These are phyloP conservation scores for Aplysina aerophoba DNA, from an alignment of 37 sponge, comb jelly and placozoan species.

Conservation along the genomic window DNA sequence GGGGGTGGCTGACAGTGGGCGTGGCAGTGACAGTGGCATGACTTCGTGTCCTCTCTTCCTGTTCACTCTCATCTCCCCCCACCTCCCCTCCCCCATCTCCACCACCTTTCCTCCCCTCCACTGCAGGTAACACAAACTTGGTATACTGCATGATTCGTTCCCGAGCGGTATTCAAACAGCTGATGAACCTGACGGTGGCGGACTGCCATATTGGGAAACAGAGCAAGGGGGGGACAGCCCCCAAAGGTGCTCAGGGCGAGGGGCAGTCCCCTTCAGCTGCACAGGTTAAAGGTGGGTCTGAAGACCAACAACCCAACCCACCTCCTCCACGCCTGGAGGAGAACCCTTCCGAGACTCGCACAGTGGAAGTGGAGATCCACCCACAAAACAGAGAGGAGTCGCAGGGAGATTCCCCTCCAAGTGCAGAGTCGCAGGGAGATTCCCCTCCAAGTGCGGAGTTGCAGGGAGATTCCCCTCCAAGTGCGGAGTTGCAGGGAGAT, in stretches of 20 bases:
- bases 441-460: not conserved
- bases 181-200: conserved; percentile 80
- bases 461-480: too few relatives aligned
- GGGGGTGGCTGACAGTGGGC: not conserved
- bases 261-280: not conserved
- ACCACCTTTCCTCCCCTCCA: not conserved
- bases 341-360: conserved; percentile 32
- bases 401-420: not conserved
- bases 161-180: conserved; percentile 83
- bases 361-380: conserved; percentile 69
- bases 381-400: not conserved
- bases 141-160: conserved; percentile 87
- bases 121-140: conserved; percentile 87
- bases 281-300: not conserved
- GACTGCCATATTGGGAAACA: conserved; percentile 18
- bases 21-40: too few relatives aligned
- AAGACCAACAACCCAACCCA: not conserved
- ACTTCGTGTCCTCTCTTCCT: too few relatives aligned
- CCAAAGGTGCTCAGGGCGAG: not conserved
- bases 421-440: not conserved
- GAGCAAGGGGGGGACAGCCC: not conserved
- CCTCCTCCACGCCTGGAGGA: not conserved
- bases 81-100: too few relatives aligned
- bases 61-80: too few relatives aligned
- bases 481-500: not conserved